Conservation (phyloP, 2,888 invertebrate species). For the Oscheius sp. region DNA sequence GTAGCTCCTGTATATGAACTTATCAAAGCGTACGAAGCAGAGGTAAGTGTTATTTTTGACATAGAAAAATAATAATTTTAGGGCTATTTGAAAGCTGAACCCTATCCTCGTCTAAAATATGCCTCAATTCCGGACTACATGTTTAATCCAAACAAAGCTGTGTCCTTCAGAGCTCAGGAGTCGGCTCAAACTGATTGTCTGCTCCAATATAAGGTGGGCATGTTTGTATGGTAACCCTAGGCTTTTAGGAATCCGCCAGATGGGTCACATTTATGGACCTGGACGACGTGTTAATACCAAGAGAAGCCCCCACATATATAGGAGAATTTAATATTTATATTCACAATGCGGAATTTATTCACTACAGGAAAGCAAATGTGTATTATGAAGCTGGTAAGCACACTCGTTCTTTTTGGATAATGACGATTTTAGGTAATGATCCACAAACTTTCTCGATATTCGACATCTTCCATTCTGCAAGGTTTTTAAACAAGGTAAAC, state of each 20-base stretch:
- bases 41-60: no score
- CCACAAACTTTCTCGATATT: slow-evolving; percentile 39
- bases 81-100: slow-evolving; percentile 27
- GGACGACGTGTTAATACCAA: slow-evolving; percentile 56
- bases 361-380: slow-evolving; percentile 25
- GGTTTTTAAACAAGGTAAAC: slow-evolving; percentile 23
- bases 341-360: slow-evolving; percentile 9
- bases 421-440: background rate
- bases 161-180: slow-evolving; percentile 55
- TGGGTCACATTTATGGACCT: slow-evolving; percentile 52
- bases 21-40: slow-evolving; percentile 27
- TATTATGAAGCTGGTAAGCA: background rate
- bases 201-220: slow-evolving; percentile 48
- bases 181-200: slow-evolving; percentile 57
- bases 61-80: background rate
- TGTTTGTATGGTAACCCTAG: no score
- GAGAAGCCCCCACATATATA: slow-evolving; percentile 39
- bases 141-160: slow-evolving; percentile 54
- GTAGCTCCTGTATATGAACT: slow-evolving; percentile 33
- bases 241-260: slow-evolving; percentile 47
- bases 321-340: slow-evolving; percentile 41
- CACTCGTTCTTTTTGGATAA: background rate
- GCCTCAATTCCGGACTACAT: slow-evolving; percentile 40
- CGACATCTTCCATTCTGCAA: slow-evolving; percentile 42
- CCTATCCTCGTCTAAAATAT: slow-evolving; percentile 45